Evolutionary conservation across 2,797 vertebrate genomes (phyloP).

Genomic region (Sardinella longiceps): DNA sequence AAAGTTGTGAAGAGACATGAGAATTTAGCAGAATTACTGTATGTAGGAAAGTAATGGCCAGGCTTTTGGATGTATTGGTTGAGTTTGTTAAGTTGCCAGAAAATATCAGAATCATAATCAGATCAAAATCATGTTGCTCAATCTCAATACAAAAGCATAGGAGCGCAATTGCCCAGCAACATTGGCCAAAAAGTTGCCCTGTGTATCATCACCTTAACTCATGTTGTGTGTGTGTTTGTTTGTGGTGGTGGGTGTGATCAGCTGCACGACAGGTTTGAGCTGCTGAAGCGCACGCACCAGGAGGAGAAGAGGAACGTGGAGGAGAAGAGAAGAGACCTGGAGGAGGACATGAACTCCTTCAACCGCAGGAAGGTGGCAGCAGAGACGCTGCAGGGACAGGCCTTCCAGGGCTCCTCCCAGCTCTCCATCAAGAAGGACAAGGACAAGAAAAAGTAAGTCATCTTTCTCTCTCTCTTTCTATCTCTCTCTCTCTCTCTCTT

Average conservation of each 20-base stretch:
- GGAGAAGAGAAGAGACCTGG: constrained; percentile 89
- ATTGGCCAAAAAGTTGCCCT: too few relatives aligned
- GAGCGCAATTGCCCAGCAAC: too few relatives aligned
- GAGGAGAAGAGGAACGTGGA: constrained; percentile 95
- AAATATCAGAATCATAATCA: too few relatives aligned
- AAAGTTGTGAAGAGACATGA: too few relatives aligned
- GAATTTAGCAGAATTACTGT: too few relatives aligned
- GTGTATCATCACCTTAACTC: too few relatives aligned
- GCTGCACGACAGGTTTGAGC: constrained; percentile 96
- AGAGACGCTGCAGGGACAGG: constrained; percentile 91
- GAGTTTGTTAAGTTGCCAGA: too few relatives aligned
- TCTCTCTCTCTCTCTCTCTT: constrained; percentile 29
- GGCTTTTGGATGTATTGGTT: too few relatives aligned
- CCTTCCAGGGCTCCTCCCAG: constrained; percentile 82
- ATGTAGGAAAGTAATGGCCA: too few relatives aligned
- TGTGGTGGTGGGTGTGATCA: constrained; percentile 52
- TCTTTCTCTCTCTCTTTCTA: constrained; percentile 26
- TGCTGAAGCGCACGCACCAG: constrained; percentile 92
- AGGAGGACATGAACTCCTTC: constrained; percentile 93
- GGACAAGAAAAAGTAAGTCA: constrained; percentile 68
- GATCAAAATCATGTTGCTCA: too few relatives aligned
- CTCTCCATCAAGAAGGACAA: constrained; percentile 93
- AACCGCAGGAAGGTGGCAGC: constrained; percentile 89
- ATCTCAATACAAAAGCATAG: too few relatives aligned
- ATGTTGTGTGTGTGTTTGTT: neutral